These are phyloP conservation scores for Hyaena hyaena DNA, from an alignment of 2,113 vertebrate species.

Conservation along the genomic window DNA sequence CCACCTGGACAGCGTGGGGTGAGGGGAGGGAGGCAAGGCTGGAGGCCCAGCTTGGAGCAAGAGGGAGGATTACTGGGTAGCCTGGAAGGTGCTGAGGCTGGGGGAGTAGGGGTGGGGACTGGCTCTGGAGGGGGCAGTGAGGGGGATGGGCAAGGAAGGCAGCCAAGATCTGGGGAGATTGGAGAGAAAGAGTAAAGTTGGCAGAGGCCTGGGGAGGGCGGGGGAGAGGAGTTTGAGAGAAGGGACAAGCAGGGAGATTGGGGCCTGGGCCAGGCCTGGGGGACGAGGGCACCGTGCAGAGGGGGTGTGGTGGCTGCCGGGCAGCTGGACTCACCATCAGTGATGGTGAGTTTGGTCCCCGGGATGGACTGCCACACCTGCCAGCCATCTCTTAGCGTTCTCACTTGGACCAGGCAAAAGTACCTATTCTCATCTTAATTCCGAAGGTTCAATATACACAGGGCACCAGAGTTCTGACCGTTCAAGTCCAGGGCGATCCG, in stretches of 20 bases:
- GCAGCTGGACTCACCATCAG: not conserved
- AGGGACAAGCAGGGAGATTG: accelerated
- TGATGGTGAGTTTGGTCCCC: not conserved
- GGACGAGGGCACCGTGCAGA: accelerated
- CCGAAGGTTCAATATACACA: not conserved
- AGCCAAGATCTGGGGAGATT: not conserved
- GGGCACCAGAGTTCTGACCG: accelerated
- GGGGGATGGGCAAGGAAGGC: not conserved
- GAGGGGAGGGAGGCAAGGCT: not conserved
- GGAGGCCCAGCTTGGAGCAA: not conserved
- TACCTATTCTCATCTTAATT: accelerated
- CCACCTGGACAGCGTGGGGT: accelerated
- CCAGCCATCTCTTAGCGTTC: accelerated
- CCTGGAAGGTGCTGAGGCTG: not conserved
- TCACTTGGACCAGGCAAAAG: not conserved
- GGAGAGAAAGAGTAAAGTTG: not conserved
- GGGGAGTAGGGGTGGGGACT: not conserved
- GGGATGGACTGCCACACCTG: accelerated
- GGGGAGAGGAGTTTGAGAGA: not conserved
- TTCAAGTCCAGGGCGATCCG: not conserved
- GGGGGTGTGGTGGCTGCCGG: no score
- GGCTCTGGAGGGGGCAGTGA: not conserved
- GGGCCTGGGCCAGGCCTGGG: no score
- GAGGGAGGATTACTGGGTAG: not conserved
- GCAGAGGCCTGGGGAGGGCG: not conserved